Percentiles rank a stretch among this genome's conserved stretches.
These are phyloP conservation scores for Ganaspis brasiliensis DNA, from an alignment of 2,888 invertebrate species.

Conservation along the genomic window DNA sequence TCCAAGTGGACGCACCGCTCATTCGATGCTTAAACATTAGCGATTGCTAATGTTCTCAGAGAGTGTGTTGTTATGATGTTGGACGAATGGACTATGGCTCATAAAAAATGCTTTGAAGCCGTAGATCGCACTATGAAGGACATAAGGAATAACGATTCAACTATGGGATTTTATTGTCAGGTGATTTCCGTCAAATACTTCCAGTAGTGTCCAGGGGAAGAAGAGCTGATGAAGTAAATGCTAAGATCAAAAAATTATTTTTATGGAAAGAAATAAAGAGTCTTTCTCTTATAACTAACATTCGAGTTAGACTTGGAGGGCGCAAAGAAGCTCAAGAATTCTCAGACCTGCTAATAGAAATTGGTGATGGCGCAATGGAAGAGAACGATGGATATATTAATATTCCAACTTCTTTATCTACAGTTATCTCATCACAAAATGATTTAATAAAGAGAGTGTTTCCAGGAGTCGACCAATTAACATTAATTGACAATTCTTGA, in stretches of 20 bases:
- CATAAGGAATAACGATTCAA: conserved; percentile 51
- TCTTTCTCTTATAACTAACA: conserved; percentile 51
- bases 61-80: conserved; percentile 73
- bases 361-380: background rate
- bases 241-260: conserved; percentile 57
- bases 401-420: background rate
- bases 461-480: conserved; percentile 39
- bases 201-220: conserved; percentile 55
- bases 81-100: conserved; percentile 79
- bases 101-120: conserved; percentile 73
- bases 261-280: background rate
- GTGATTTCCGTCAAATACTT: conserved; percentile 70
- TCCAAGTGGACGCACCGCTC: conserved; percentile 74
- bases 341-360: background rate
- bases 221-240: conserved; percentile 63
- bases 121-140: conserved; percentile 68
- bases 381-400: too few relatives aligned
- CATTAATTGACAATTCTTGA: background rate
- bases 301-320: conserved; percentile 50
- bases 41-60: conserved; percentile 68
- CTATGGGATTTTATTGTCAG: conserved; percentile 64
- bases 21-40: conserved; percentile 75
- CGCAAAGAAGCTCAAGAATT: conserved; percentile 9
- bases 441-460: background rate
- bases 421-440: background rate